phyloP scores from a whole-genome alignment of 2,888 invertebrate species.

The Tupiocoris notatus region DNA sequence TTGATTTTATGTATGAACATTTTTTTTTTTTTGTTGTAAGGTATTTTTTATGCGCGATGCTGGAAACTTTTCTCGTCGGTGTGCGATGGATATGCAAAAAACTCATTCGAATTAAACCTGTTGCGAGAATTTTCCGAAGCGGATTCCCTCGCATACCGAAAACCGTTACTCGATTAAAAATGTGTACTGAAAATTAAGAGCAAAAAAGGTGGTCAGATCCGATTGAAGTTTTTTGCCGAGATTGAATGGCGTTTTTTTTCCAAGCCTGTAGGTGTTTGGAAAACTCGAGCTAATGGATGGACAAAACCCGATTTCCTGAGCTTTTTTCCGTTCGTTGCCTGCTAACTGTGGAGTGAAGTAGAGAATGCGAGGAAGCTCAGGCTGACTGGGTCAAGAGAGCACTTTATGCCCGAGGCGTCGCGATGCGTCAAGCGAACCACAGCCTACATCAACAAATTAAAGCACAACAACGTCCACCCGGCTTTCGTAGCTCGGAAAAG shows the following conservation, averaged over 20 bases:
- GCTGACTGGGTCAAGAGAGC: slow-evolving; percentile 32
- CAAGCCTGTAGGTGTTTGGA: not conserved
- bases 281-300: slow-evolving; percentile 21
- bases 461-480: slow-evolving; percentile 8
- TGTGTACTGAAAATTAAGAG: no score
- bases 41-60: no score
- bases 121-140: no score
- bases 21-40: no score
- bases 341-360: not conserved
- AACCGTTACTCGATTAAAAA: no score
- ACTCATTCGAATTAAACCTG: no score
- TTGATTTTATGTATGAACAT: no score
- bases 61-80: no score
- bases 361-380: not conserved
- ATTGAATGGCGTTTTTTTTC: not conserved
- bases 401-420: slow-evolving; percentile 6
- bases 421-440: not conserved
- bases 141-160: no score
- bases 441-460: not conserved
- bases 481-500: not conserved
- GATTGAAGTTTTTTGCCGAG: not conserved
- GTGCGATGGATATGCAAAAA: no score
- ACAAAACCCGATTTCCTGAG: slow-evolving; percentile 33
- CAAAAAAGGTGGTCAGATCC: not conserved
- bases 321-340: not conserved